phyloP scores from a whole-genome alignment of 2,113 vertebrate genomes.

The Rhipidura dahli region DNA sequence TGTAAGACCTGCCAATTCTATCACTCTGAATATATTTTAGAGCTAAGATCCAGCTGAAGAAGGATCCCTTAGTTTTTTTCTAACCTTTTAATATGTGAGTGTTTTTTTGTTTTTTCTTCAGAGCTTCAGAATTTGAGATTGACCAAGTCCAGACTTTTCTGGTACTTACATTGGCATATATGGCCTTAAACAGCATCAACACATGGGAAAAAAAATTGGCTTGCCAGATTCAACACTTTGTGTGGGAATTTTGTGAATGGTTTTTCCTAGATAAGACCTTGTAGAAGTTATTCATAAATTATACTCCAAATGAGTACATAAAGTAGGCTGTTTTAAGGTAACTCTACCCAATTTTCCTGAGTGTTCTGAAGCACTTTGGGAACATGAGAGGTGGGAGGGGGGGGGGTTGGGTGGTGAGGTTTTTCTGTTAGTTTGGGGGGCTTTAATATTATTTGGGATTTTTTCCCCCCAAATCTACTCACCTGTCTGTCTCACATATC shows the following conservation, averaged over 20 bases:
- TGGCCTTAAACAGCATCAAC: neutral
- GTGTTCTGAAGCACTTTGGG: neutral
- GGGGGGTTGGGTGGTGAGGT: neutral
- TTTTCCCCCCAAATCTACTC: neutral
- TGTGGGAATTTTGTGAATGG: neutral
- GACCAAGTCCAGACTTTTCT: neutral
- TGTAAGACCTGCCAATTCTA: slow-evolving; percentile 10
- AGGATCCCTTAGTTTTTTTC: neutral
- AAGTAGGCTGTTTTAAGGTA: neutral
- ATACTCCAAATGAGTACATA: neutral
- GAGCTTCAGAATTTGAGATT: neutral
- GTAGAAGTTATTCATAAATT: neutral
- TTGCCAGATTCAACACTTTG: neutral
- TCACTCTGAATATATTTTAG: slow-evolving; percentile 39
- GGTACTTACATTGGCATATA: neutral
- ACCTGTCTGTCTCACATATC: neutral
- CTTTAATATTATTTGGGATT: neutral
- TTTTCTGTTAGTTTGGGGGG: neutral
- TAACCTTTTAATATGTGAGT: neutral
- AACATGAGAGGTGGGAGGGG: neutral
- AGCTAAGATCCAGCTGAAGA: neutral
- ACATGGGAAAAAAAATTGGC: rapidly evolving
- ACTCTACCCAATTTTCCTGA: neutral
- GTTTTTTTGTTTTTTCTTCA: rapidly evolving
- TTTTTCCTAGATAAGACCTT: neutral